Evolutionary conservation across 2,113 vertebrate genomes (phyloP).

Genomic region (Lamprotornis superbus): DNA sequence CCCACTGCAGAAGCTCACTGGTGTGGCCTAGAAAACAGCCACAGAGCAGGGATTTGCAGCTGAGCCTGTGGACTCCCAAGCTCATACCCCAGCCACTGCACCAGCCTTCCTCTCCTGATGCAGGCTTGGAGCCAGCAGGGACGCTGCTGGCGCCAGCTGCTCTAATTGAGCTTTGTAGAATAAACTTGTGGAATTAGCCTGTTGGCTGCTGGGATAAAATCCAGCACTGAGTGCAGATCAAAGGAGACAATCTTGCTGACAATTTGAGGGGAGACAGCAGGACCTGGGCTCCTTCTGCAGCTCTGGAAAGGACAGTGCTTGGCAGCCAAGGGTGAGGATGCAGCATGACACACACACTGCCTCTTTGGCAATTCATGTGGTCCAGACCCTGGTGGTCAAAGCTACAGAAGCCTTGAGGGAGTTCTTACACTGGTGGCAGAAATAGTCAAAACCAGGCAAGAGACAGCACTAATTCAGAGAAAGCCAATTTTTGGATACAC

Average conservation of each 20-base stretch:
- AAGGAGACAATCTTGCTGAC: conserved; percentile 6
- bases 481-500: neutral
- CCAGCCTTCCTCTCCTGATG: neutral
- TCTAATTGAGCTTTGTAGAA: conserved; percentile 56
- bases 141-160: conserved; percentile 20
- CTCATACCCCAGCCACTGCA: conserved; percentile 5
- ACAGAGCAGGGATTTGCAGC: neutral
- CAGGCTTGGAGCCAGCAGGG: conserved; percentile 19
- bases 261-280: neutral
- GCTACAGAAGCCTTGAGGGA: neutral
- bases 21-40: neutral
- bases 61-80: neutral
- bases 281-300: neutral
- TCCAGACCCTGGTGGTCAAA: neutral
- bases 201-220: conserved; percentile 59
- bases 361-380: fast-evolving
- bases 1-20: neutral
- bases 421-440: neutral
- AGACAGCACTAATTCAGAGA: neutral
- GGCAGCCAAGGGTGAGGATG: neutral
- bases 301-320: neutral
- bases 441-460: neutral
- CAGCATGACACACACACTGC: neutral
- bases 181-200: conserved; percentile 60
- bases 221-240: conserved; percentile 26